A percentile compares a stretch with the other conserved stretches of the same genome.
Evolutionary conservation across 2,113 vertebrate species (phyloP).

Genomic region (Marcusenius ussheri): DNA sequence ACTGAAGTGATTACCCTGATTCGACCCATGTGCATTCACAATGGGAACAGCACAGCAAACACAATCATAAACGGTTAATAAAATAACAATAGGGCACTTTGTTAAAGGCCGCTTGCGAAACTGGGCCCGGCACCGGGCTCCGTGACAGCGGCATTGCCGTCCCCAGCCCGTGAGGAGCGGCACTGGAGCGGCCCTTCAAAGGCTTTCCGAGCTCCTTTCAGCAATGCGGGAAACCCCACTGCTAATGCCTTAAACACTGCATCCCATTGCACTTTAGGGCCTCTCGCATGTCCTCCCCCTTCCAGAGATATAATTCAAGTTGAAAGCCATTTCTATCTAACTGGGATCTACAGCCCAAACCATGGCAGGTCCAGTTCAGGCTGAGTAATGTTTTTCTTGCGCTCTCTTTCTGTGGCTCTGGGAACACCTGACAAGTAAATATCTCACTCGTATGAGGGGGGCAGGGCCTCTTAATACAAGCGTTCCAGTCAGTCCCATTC

Average conservation of each 20-base stretch:
- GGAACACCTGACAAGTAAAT: slow-evolving; percentile 5
- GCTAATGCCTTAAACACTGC: slow-evolving; percentile 18
- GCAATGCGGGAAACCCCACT: slow-evolving; percentile 14
- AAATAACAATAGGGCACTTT: slow-evolving; percentile 17
- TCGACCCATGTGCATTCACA: slow-evolving; percentile 21
- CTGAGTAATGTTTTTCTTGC: background rate
- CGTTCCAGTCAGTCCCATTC: background rate
- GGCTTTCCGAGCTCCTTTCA: slow-evolving; percentile 1
- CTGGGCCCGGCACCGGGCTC: background rate
- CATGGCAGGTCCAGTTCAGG: background rate
- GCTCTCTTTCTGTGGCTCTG: background rate
- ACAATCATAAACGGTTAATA: slow-evolving; percentile 23
- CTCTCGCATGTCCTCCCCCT: background rate
- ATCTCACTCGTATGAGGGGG: background rate
- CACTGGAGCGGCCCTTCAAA: background rate
- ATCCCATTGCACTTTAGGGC: background rate
- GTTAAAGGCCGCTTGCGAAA: slow-evolving; percentile 9
- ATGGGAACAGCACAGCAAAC: slow-evolving; percentile 17
- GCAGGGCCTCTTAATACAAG: background rate
- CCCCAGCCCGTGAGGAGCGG: background rate
- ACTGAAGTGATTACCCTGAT: slow-evolving; percentile 18
- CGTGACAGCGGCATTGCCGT: background rate
- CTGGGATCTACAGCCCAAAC: background rate
- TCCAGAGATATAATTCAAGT: slow-evolving; percentile 10
- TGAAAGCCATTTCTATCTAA: slow-evolving; percentile 14